phyloP scores from a whole-genome alignment of 2,113 vertebrate genomes.

The Chamaea fasciata region DNA sequence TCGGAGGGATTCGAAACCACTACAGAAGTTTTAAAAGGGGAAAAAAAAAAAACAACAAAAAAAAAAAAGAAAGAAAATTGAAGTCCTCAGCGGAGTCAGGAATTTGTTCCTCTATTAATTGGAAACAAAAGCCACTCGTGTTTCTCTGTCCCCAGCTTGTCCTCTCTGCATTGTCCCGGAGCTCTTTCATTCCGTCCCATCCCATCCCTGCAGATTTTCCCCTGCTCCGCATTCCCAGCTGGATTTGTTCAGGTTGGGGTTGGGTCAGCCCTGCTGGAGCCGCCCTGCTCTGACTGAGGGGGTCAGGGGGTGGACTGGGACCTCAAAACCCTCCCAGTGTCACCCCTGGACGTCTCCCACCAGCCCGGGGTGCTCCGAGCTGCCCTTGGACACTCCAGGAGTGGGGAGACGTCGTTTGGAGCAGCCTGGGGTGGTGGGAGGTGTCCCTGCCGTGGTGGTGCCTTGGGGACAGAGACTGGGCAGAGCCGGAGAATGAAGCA shows the following conservation, averaged over 20 bases:
- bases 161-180: constrained; percentile 9
- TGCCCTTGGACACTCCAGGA: neutral
- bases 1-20: constrained; percentile 44
- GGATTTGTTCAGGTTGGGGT: neutral
- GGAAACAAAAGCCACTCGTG: constrained; percentile 36
- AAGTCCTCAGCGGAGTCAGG: constrained; percentile 17
- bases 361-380: rapidly evolving
- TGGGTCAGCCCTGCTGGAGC: neutral
- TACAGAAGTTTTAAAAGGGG: constrained; percentile 13
- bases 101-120: constrained; percentile 63
- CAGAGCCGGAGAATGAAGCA: no score
- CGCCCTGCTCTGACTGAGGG: rapidly evolving
- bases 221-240: neutral
- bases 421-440: neutral
- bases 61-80: neutral
- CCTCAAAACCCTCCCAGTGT: rapidly evolving
- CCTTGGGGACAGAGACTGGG: no score
- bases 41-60: neutral
- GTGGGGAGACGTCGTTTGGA: neutral
- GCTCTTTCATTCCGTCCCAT: neutral
- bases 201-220: neutral
- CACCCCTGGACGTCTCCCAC: neutral
- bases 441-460: no score
- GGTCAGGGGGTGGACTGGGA: neutral
- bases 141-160: constrained; percentile 20